Evolutionary conservation across 2,797 vertebrate species (phyloP), one percentile per base, ranked within the genome.

Genomic region (Anabacerthia variegaticeps): DNA sequence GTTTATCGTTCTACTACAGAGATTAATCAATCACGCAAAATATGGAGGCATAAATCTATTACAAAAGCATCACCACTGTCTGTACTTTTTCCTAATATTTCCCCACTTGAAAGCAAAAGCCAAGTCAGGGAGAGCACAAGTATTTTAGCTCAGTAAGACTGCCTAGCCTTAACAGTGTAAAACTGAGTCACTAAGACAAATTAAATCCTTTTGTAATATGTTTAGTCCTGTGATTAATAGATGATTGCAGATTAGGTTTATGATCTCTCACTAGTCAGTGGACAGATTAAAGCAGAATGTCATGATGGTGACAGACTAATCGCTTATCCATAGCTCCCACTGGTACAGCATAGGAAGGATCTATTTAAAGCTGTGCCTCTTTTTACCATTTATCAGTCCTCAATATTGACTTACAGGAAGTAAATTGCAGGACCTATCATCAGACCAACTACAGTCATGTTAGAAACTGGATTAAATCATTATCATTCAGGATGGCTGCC

Each of bases 141-240:
- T 49, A 72, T 59, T 83, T 85, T 55, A 94, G 51, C 36, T 92
- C 16, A 27, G 15, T 61, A 68, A 65, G 39, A 48, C 36, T 85
- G 34, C 52, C 41, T 48, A 51, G 39, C 28, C 61, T 61, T 68
- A 68, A 36, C 46, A 86, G 34, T 63, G 78, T 88, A 67, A 88
- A 92, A 52, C 59, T 8, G 3, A 92, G 69, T 30, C 69, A 59
- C 36, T 59, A 69, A 82, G 83, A 92, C 20, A 66, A 95, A 91
- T 85, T 0, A 84, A 84, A 87, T 54, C 54, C 46, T 87, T 73
- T 73, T 41, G 46, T 65, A 90, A 56, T 54, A 37, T 52, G n/a
- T 89, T 92, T 68, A 85, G 81, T 76, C 39, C 14, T 80, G 58
- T 91, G 89, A 94, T 55, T 93, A 90, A 93, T 5, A 83, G 82